Conservation (phyloP, 2,888 invertebrate genomes). For the Drosophila subsilvestris region DNA sequence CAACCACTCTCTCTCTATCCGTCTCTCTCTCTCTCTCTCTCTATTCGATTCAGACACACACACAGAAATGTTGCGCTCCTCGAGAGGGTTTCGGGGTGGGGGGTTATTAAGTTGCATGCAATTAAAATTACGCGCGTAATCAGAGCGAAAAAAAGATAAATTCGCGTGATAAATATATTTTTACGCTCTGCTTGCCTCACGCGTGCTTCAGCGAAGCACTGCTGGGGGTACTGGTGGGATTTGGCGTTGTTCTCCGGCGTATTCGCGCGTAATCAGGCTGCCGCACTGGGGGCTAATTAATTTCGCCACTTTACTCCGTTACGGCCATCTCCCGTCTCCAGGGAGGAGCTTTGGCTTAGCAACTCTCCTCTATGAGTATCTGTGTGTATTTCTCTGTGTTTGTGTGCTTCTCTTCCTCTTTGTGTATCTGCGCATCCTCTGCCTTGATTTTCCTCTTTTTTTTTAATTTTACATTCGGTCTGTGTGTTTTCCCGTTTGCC, state of each 20-base stretch:
- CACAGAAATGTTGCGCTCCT: conserved; percentile 23
- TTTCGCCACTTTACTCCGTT: conserved; percentile 75
- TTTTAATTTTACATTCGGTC: conserved; percentile 36
- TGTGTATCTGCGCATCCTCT: conserved; percentile 40
- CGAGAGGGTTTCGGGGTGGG: not conserved
- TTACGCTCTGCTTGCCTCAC: conserved; percentile 53
- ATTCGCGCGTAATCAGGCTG: conserved; percentile 70
- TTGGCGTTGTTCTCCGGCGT: conserved; percentile 51
- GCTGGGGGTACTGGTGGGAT: conserved; percentile 26
- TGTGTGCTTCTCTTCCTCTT: conserved; percentile 13
- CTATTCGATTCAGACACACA: conserved; percentile 1
- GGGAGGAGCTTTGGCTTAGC: conserved; percentile 54
- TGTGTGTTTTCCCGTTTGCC: conserved; percentile 37
- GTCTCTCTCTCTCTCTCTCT: not conserved
- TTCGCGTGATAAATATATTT: conserved; percentile 75
- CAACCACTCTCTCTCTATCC: not conserved
- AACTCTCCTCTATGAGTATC: conserved; percentile 23
- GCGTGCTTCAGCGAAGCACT: conserved; percentile 31
- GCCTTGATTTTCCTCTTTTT: conserved; percentile 44
- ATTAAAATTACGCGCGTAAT: conserved; percentile 79
- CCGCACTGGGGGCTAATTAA: conserved; percentile 79
- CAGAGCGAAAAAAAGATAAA: conserved; percentile 78
- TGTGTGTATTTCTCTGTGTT: conserved; percentile 34
- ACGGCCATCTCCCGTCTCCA: conserved; percentile 55
- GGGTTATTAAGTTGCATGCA: conserved; percentile 77